Base-by-base conservation (phyloP, 2,888 invertebrate species). In the Sclerodermus sp. region DNA sequence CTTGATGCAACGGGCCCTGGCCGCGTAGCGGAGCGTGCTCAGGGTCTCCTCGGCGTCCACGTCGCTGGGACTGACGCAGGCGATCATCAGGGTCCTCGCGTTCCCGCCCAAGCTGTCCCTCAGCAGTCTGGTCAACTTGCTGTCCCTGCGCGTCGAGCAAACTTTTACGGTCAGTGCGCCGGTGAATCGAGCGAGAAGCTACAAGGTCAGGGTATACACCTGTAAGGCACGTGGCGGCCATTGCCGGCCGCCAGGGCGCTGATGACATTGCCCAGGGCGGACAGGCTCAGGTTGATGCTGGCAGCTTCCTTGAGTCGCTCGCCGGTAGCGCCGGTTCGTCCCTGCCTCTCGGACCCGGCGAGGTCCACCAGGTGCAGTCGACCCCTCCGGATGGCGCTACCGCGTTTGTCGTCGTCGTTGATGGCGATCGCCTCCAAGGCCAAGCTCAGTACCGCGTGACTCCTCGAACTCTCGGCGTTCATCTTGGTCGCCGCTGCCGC, bases 251-350 rank as follows among this genome's bases (percentile, higher is more conserved):
- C 93, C 45, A 93, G 77, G 0, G 93, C 92, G 1, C 92, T 92
- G 57, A 94, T 94, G 0, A 94, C 93, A 74, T 94, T 94, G 1
- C 91, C 93, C 42, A 94, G 79, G 0, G 93, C 93, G 10, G 92
- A 92, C 23, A 94, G 79, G 0, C 91, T 92, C 43, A 94, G 77
- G 80, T 94, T 94, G 51, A 93, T 94, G 79, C 93, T 93, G 0
- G 91, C 91, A 0, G 93, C 93, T 78, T 94, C 93, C 68, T 90
- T 92, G 23, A 94, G 79, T 12, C 93, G 81, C 55, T 91, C 90
- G 0, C 93, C 93, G 6, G 88, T 87, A 0, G 93, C 91, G n/a
- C 91, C 92, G 66, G 84, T 83, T 76, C 93, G 91, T 2, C 87
- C 84, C 76, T 93, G 93, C 51, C 93, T 79, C 70, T 95, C 94